A percentile compares a stretch with the other conserved stretches of the same genome.
Evolutionary conservation across 2,113 vertebrate genomes (phyloP).

Genomic region (Caranx ignobilis): DNA sequence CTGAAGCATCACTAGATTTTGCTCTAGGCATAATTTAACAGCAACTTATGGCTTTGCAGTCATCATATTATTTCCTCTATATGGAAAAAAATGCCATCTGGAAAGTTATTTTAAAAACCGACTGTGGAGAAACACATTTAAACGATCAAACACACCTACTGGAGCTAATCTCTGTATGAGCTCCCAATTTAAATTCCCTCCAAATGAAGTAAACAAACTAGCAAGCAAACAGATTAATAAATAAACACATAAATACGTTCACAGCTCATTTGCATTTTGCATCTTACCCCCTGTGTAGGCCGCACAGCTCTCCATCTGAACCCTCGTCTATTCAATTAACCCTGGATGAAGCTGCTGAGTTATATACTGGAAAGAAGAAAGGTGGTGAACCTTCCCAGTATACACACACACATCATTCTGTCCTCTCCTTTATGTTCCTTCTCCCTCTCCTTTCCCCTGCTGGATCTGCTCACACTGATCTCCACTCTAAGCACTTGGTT

Average conservation of each 20-base stretch:
- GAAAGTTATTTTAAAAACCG: constrained; percentile 35
- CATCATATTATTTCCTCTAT: background rate
- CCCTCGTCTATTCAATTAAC: constrained; percentile 36
- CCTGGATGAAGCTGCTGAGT: background rate
- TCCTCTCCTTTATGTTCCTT: constrained; percentile 14
- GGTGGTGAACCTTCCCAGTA: constrained; percentile 8
- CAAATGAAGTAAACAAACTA: constrained; percentile 48
- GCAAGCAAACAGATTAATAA: constrained; percentile 56
- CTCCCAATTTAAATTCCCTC: background rate
- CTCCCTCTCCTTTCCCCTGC: background rate
- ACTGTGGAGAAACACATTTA: constrained; percentile 32
- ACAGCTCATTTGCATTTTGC: constrained; percentile 52
- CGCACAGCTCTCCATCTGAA: constrained; percentile 18
- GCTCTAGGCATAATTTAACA: constrained; percentile 37
- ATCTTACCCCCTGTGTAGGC: constrained; percentile 15
- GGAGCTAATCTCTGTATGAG: constrained; percentile 16
- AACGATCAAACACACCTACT: constrained; percentile 47
- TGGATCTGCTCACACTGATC: background rate
- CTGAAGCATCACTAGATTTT: constrained; percentile 12
- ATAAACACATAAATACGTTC: constrained; percentile 48
- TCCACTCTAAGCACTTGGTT: constrained; percentile 5
- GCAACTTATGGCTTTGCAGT: constrained; percentile 11
- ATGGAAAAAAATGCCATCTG: background rate
- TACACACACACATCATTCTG: background rate
- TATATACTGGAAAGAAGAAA: constrained; percentile 17